Evolutionary conservation across 1,140 invertebrate species (phyloP), one percentile per base, ranked within the genome.

Genomic region (Conopomorpha cramerella): DNA sequence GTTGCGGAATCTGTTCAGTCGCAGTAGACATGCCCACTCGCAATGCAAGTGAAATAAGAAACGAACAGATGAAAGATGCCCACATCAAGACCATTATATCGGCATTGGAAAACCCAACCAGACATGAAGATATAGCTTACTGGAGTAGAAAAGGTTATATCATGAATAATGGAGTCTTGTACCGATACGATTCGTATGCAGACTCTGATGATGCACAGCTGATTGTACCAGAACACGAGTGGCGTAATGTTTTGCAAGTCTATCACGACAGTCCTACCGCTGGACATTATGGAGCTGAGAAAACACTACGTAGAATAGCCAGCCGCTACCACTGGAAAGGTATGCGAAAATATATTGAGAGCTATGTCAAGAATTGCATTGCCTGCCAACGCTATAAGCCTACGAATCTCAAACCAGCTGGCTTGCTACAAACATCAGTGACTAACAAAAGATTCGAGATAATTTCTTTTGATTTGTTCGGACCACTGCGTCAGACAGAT

Each of bases 241-340:
- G 39, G 15, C 23, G 16, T 8, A 39, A 27, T 26, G 42, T 56
- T 8, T 38, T 49, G 17, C 6, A 30, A 0, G 48, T 51, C 13
- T 51, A 35, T 34, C 63, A 67, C 35, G 47, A 67, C 26, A 38
- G 28, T 2, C 45, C 55, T 2, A 52, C 41, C 4, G 55, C 56
- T 7, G 66, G 60, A 1, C 49, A 51, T 17, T 30, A 29, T 17
- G 49, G 49, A 2, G 13, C 34, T 0, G 43, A 51, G 11, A 29
- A 31, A 1, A 51, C 49, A 2, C 11, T 38, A 1, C 13, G 33
- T 8, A 28, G 41, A 1, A 30, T 50, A 3, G 13, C 23, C 1
- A 4, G 17, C 6, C n/a, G 35, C 7, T 46, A 40, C 29, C 46
- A 34, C 25, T 52, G 41, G 41, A 18, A 13, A 16, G 41, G 41